A percentile compares a stretch with the other conserved stretches of the same genome.
Evolutionary conservation across 2,797 vertebrate species (phyloP).

Genomic region (Poecilia gillii): DNA sequence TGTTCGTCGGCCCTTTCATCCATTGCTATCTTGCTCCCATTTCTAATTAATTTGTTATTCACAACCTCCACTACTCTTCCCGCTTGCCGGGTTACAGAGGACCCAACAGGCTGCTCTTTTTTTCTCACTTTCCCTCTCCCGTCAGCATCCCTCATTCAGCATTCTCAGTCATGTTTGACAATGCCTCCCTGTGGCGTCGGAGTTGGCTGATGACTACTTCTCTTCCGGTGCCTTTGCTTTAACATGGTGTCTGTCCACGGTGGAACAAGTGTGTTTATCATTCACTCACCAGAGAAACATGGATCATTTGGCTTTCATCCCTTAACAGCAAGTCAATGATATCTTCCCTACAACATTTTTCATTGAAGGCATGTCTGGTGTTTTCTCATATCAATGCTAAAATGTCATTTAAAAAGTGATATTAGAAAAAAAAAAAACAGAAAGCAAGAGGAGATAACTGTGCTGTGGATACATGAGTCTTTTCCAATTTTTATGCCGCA

Average conservation of each 20-base stretch:
- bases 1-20: constrained; percentile 67
- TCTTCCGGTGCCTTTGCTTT: constrained; percentile 62
- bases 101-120: constrained; percentile 52
- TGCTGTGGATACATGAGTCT: background rate
- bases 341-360: constrained; percentile 8
- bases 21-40: constrained; percentile 76
- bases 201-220: constrained; percentile 73
- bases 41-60: constrained; percentile 88
- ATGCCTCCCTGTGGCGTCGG: constrained; percentile 67
- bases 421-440: constrained; percentile 33
- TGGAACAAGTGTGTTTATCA: constrained; percentile 54
- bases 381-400: background rate
- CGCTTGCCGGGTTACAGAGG: constrained; percentile 57
- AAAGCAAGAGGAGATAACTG: constrained; percentile 24
- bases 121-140: constrained; percentile 30
- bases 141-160: constrained; percentile 56
- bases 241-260: constrained; percentile 51
- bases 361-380: background rate
- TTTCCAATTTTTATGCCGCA: background rate
- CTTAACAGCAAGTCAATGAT: constrained; percentile 49
- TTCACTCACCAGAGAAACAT: constrained; percentile 56
- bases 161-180: constrained; percentile 65
- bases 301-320: constrained; percentile 61
- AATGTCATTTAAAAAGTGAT: background rate
- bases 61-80: constrained; percentile 68